Evolutionary conservation across 2,113 vertebrate species (phyloP).

Genomic region (Thryonomys swinderianus): DNA sequence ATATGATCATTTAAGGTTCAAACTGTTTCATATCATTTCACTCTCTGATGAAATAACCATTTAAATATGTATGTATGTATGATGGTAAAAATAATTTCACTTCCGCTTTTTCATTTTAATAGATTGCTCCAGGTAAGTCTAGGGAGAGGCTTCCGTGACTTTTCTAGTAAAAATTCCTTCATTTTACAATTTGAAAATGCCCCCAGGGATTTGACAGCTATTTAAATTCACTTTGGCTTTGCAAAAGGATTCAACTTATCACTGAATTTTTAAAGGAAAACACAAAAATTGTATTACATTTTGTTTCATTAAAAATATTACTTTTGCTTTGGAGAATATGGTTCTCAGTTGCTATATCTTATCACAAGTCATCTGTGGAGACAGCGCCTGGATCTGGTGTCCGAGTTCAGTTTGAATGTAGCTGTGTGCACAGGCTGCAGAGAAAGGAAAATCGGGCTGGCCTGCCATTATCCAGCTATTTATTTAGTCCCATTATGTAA

Average conservation of each 20-base stretch:
- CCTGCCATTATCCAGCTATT: background rate
- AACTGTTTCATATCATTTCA: background rate
- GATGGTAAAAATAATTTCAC: background rate
- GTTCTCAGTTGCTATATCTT: background rate
- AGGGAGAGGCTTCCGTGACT: background rate
- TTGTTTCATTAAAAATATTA: background rate
- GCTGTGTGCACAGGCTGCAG: accelerated
- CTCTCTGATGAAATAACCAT: background rate
- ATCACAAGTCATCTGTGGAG: background rate
- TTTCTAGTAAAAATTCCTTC: background rate
- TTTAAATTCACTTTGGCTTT: background rate
- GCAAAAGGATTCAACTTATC: background rate
- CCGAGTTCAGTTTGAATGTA: background rate
- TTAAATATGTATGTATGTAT: background rate
- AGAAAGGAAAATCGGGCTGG: accelerated
- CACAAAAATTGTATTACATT: background rate
- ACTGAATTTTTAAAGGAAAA: background rate
- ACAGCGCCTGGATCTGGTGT: background rate
- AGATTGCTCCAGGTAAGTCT: background rate
- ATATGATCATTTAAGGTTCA: background rate
- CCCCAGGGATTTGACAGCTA: background rate
- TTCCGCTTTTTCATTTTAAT: background rate
- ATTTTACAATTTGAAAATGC: slow-evolving; percentile 21
- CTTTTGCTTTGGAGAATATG: background rate
- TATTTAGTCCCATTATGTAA: background rate